Base-by-base conservation (phyloP, 1,140 invertebrate genomes). In the Polyergus mexicanus region DNA sequence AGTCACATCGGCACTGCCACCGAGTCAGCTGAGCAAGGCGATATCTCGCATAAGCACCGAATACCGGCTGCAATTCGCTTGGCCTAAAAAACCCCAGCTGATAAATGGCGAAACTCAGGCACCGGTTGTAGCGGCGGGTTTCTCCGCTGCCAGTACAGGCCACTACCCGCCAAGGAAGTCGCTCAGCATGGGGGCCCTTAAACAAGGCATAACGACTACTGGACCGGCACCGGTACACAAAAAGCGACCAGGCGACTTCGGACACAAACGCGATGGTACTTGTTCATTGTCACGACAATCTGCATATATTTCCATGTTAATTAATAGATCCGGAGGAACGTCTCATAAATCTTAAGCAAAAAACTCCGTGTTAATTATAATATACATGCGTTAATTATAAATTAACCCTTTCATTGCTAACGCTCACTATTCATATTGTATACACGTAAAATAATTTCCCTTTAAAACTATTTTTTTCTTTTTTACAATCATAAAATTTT, bases 51-150 rank as follows among this genome's bases (percentile, higher is more conserved):
- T 97, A 94, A 97, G 97, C 95, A 98, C 98, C 87, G 98, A 98
- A 95, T 98, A 98, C 95, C 96, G 97, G 88, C 96, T 98, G 91
- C 98, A 98, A 96, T 98, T 98, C 95, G 97, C 98, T 84, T 98
- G 97, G 97, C 97, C 97, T 89, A 94, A 92, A 84, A 91, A 94
- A 88, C 86, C 93, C 2, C 94, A 94, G 69, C 71, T 95, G 75
- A 94, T 93, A 16, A 97, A 97, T 92, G 97, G 97, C 80, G 96
- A 96, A 63, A 92, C 93, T 5, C 92, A 95, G 54, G 95, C 95
- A 87, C 92, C 94, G 90, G 92, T 94, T 77, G 92, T 94, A 86
- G 93, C 94, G 74, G 95, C 94, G 51, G 94, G 94, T 84, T 91
- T 89, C 65, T 92, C 92, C 85, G 95, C 94, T 85, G 95, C 93